Evolutionary conservation across 2,113 vertebrate genomes (phyloP).

Genomic region (Otolemur garnettii): DNA sequence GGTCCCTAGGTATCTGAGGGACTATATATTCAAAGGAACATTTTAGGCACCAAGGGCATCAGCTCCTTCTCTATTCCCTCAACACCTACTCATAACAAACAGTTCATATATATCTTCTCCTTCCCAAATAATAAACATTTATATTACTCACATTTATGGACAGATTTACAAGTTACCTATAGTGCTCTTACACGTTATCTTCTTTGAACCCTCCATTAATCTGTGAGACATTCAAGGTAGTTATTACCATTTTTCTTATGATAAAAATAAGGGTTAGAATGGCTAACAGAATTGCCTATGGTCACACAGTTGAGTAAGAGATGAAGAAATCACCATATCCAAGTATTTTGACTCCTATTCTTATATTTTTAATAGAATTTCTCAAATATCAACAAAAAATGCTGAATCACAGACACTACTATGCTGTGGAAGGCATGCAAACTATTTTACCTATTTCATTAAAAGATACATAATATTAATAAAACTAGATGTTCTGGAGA

Average conservation of each 20-base stretch:
- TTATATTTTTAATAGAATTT: neutral
- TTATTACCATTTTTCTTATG: slow-evolving; percentile 6
- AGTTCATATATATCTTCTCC: neutral
- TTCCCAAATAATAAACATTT: slow-evolving; percentile 23
- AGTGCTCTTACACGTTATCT: neutral
- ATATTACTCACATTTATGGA: slow-evolving; percentile 29
- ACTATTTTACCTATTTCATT: slow-evolving; percentile 35
- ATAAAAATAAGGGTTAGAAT: slow-evolving; percentile 36
- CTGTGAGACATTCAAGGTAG: neutral
- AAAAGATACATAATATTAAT: slow-evolving; percentile 47
- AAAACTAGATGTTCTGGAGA: slow-evolving; percentile 23
- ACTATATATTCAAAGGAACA: slow-evolving; percentile 12
- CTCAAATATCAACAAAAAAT: slow-evolving; percentile 42
- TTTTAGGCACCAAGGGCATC: slow-evolving; percentile 18
- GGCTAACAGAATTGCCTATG: neutral
- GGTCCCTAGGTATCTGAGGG: neutral
- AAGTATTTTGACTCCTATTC: slow-evolving; percentile 7
- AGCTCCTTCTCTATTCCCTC: neutral
- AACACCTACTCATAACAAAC: neutral
- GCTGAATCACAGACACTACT: slow-evolving; percentile 37
- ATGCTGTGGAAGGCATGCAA: neutral
- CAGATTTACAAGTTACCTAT: slow-evolving; percentile 7
- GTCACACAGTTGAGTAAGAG: slow-evolving; percentile 5
- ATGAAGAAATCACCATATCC: neutral
- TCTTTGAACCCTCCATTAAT: neutral